phyloP scores from a whole-genome alignment of 64 coral and sea anemone species.

The Trachythela sp. region DNA sequence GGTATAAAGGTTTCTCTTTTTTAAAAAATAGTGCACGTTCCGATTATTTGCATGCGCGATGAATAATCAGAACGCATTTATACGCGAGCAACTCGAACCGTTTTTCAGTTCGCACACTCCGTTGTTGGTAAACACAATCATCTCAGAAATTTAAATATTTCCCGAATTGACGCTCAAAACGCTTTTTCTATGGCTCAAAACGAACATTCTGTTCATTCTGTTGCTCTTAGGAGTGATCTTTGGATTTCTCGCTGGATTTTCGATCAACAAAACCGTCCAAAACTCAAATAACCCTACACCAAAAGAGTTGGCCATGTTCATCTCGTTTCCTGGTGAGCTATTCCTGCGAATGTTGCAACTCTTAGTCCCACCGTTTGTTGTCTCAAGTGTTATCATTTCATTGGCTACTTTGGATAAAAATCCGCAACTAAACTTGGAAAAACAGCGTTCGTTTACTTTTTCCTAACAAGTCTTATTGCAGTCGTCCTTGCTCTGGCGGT shows the following conservation, averaged over 20 bases:
- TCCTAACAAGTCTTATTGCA: background rate
- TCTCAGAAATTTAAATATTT: too few species aligned
- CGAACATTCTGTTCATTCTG: background rate
- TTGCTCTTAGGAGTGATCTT: background rate
- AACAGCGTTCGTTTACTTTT: background rate
- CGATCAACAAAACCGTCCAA: background rate
- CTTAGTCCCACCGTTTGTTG: background rate
- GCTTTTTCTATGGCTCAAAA: background rate
- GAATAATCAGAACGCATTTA: too few species aligned
- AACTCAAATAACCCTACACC: background rate
- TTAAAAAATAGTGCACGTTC: too few species aligned
- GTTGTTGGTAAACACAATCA: too few species aligned
- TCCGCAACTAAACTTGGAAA: background rate
- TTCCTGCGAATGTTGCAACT: background rate
- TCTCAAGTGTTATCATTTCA: background rate
- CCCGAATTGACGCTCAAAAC: too few species aligned
- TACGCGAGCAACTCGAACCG: too few species aligned
- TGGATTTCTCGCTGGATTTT: background rate
- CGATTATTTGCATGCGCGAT: background rate
- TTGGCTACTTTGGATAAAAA: background rate
- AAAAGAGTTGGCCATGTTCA: background rate
- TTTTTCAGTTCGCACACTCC: too few species aligned
- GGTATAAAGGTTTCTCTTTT: too few species aligned
- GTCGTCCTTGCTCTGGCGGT: background rate
- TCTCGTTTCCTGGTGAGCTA: background rate